Conservation (phyloP, 2,888 invertebrate species). For the Ormyrus thymus region DNA sequence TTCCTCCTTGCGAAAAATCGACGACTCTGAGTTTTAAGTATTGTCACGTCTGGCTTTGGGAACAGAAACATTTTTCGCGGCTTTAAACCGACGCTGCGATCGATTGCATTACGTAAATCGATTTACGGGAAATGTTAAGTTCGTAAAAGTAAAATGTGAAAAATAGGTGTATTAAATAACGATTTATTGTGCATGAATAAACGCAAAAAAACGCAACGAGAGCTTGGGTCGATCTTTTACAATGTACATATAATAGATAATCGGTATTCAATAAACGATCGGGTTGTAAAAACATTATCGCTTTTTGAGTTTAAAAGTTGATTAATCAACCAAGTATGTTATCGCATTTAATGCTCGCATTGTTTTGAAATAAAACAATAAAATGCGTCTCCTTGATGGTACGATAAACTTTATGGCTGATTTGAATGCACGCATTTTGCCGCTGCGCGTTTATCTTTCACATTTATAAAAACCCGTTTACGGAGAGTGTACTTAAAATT, state of each 20-base stretch:
- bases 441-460: too few relatives aligned
- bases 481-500: too few relatives aligned
- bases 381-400: neutral
- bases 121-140: too few relatives aligned
- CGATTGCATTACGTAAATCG: too few relatives aligned
- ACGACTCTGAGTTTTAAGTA: neutral
- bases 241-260: neutral
- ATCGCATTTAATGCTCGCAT: neutral
- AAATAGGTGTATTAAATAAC: neutral
- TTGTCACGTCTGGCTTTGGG: slow-evolving; percentile 9
- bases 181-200: too few relatives aligned
- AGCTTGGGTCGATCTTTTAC: too few relatives aligned
- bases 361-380: slow-evolving; percentile 18
- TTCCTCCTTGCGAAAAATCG: neutral
- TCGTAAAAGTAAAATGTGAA: too few relatives aligned
- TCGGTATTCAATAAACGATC: neutral
- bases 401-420: too few relatives aligned
- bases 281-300: neutral
- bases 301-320: neutral
- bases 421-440: too few relatives aligned
- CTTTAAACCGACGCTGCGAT: neutral
- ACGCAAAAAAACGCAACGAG: too few relatives aligned
- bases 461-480: too few relatives aligned
- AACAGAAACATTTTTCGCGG: neutral
- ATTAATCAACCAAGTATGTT: neutral